Conservation (phyloP, 2,113 vertebrate genomes). For the Hyperopisus bebe region DNA sequence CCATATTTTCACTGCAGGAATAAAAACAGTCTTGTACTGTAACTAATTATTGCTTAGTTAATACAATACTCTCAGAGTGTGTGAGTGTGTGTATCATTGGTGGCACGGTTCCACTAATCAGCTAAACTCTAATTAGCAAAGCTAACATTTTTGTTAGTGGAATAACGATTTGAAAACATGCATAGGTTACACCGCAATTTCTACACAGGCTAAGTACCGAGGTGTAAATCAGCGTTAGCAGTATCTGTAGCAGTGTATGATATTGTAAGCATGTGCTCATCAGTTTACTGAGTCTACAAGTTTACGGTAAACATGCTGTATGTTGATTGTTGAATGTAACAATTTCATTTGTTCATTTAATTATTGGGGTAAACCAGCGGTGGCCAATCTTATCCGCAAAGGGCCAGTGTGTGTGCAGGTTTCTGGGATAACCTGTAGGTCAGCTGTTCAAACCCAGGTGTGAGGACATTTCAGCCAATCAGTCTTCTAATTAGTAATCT, state of each 20-base stretch:
- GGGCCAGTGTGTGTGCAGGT: no score
- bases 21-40: not conserved
- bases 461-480: no score
- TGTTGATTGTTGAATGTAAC: not conserved
- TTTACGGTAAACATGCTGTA: not conserved
- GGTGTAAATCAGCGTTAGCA: not conserved
- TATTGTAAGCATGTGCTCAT: not conserved
- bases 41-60: not conserved
- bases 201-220: not conserved
- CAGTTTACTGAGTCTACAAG: not conserved
- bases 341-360: not conserved
- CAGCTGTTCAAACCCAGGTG: no score
- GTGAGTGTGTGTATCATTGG: not conserved
- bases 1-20: not conserved
- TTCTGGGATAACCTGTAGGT: no score
- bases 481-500: no score
- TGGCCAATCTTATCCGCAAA: no score
- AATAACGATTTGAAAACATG: not conserved
- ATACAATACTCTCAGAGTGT: not conserved
- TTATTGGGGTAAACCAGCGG: not conserved
- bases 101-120: not conserved
- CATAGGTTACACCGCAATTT: not conserved
- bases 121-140: not conserved
- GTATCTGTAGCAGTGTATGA: no score
- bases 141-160: not conserved